Percentiles rank a stretch among this genome's conserved stretches.
Conservation (phyloP, 2,797 vertebrate species). For the Manis crassicaudata region DNA sequence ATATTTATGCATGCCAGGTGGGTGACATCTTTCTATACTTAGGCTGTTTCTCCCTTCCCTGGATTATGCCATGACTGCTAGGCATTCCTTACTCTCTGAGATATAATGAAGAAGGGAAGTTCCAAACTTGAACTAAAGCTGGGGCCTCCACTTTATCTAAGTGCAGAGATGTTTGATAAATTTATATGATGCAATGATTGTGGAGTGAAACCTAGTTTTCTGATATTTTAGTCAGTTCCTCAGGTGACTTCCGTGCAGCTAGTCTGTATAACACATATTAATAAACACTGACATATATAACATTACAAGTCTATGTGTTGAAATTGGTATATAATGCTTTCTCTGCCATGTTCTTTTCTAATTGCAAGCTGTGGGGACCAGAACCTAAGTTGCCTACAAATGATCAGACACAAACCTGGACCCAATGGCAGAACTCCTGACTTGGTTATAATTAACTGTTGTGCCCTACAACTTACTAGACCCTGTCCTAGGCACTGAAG, state of each 20-base stretch:
- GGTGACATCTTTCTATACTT: too few relatives aligned
- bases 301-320: not conserved
- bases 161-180: not conserved
- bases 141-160: not conserved
- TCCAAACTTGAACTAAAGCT: not conserved
- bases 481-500: not conserved
- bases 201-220: not conserved
- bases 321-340: not conserved
- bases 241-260: not conserved
- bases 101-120: not conserved
- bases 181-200: not conserved
- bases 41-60: too few relatives aligned
- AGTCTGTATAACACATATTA: not conserved
- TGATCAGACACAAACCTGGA: not conserved
- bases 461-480: not conserved
- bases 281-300: not conserved
- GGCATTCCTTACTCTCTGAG: too few relatives aligned
- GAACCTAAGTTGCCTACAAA: not conserved
- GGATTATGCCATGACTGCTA: too few relatives aligned
- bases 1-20: too few relatives aligned
- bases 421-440: not conserved
- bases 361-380: not conserved
- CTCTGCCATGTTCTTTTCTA: not conserved
- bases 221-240: not conserved
- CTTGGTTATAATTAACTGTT: not conserved